phyloP scores from a whole-genome alignment of 2,113 vertebrate genomes.

The Phasianus colchicus region DNA sequence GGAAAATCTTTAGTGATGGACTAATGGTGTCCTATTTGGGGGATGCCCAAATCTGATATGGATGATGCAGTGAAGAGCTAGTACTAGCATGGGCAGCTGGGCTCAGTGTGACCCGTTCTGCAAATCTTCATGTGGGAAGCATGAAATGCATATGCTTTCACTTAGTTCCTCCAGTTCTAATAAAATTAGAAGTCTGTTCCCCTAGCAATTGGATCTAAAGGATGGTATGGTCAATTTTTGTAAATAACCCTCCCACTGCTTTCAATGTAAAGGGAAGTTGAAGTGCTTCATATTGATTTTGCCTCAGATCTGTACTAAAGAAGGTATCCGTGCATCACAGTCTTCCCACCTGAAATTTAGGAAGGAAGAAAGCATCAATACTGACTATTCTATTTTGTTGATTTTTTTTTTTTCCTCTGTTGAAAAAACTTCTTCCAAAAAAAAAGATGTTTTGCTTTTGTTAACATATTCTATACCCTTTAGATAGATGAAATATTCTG shows the following conservation, averaged over 20 bases:
- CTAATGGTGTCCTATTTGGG: neutral
- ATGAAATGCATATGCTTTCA: accelerated
- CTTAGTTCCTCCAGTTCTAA: neutral
- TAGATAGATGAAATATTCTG: neutral
- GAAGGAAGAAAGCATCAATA: neutral
- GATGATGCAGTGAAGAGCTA: neutral
- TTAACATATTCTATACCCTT: neutral
- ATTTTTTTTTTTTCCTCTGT: neutral
- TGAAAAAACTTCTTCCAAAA: neutral
- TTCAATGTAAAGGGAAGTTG: neutral
- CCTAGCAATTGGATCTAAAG: neutral
- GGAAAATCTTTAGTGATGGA: neutral
- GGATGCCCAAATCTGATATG: too few relatives aligned
- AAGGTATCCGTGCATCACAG: neutral
- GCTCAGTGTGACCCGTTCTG: accelerated
- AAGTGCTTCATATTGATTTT: neutral
- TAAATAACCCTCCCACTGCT: neutral
- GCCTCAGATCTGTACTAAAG: neutral
- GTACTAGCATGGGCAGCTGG: accelerated
- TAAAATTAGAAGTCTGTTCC: neutral
- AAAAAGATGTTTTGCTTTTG: accelerated
- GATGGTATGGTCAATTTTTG: neutral
- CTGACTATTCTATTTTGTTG: neutral
- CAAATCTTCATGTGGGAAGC: neutral
- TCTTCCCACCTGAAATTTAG: neutral